Evolutionary conservation across 2,888 invertebrate genomes (phyloP).

Genomic region (Heliothis peltigera): DNA sequence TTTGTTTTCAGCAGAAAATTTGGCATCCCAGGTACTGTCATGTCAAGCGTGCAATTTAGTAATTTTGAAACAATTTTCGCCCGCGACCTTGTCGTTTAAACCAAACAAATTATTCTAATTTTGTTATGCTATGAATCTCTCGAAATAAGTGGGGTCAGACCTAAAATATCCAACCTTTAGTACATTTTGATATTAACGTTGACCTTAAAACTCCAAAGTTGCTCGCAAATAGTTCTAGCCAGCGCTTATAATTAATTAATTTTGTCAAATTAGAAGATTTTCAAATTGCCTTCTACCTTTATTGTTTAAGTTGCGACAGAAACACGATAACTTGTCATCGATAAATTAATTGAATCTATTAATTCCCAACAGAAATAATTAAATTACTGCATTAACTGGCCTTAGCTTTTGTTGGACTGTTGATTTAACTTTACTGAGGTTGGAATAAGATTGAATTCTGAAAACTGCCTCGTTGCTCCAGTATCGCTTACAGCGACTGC

Average conservation of each 20-base stretch:
- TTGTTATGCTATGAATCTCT: slow-evolving; percentile 13
- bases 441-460: no score
- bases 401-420: no score
- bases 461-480: no score
- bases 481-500: no score
- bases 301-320: not conserved
- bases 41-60: slow-evolving; percentile 24
- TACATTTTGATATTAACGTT: not conserved
- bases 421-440: no score
- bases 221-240: not conserved
- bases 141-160: slow-evolving; percentile 9
- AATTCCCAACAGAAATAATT: not conserved
- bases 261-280: not conserved
- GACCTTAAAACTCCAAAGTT: not conserved
- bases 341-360: slow-evolving; percentile 1
- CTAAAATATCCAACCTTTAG: not conserved
- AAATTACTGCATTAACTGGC: not conserved
- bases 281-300: not conserved
- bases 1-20: not conserved
- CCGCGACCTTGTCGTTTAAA: slow-evolving; percentile 20
- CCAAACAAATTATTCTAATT: slow-evolving; percentile 42
- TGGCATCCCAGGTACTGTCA: not conserved
- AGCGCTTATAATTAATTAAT: not conserved
- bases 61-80: slow-evolving; percentile 26
- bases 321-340: slow-evolving; percentile 2